Evolutionary conservation across 2,797 vertebrate genomes (phyloP), one percentile per base, ranked within the genome.

Genomic region (Etheostoma perlongum): DNA sequence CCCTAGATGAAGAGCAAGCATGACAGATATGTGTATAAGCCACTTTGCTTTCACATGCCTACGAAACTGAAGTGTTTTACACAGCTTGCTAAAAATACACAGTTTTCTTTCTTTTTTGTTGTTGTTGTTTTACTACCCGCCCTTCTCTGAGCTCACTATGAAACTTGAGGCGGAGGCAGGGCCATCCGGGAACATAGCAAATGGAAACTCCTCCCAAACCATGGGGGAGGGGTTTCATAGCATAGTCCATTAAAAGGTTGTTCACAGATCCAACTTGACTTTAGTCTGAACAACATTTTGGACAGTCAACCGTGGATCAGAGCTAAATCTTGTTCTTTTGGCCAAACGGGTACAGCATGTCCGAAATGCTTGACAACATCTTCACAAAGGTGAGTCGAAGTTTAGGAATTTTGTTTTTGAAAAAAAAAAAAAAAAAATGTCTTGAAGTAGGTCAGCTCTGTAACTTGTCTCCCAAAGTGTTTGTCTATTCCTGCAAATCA

Each of bases 361-460:
- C 94, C 80, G 91, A 95, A 84, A 94, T 94, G 82, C 89, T 93
- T 59, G 93, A 94, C 86, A 84, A 93, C 73, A 91, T 94, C 54
- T 27, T 94, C 13, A 58, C 84, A 15, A 91, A 91, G 91, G 95
- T 96, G 85, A 94, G 94, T 89, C 52, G 25, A 18, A 59, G 16
- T 63, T 42, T 49, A 13, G 4, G 33, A 19, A 13, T 44, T 33
- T 64, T 79, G 53, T 79, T 81, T 79, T 77, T 71, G 70, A 64
- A 72, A 74, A 33, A 65, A 63, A 67, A 59, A 62, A 51, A 23
- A 67, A 46, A 1, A 36, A 30, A 1, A 40, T 10, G 10, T 3
- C 72, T 70, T 71, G 61, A 51, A 70, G 27, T 42, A n/a, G 18
- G 21, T 59, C 16, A 15, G 49, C 23, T 58, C 30, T 48, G 16